Evolutionary conservation across 1,140 invertebrate genomes (phyloP).

Genomic region (Cyphomyrmex costatus): DNA sequence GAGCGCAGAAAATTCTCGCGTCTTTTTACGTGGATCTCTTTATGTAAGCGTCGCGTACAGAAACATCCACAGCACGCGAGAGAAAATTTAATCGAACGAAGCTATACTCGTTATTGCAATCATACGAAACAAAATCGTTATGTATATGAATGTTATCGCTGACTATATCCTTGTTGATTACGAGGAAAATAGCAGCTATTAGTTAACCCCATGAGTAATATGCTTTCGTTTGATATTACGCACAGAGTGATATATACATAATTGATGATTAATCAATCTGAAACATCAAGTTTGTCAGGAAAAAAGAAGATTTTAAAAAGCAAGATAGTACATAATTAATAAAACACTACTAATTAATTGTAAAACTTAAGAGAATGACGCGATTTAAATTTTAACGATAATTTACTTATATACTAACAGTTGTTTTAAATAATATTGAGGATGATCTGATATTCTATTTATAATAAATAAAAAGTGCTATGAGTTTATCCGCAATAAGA

Average conservation of each 20-base stretch:
- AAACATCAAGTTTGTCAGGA: background rate
- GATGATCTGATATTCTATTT: no score
- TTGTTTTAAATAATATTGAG: no score
- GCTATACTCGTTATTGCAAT: background rate
- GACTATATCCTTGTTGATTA: background rate
- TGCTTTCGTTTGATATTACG: background rate
- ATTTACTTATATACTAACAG: no score
- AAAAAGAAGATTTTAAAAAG: background rate
- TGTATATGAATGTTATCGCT: background rate
- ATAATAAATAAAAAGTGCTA: no score
- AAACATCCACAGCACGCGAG: slow-evolving; percentile 6
- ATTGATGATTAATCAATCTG: background rate
- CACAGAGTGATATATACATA: background rate
- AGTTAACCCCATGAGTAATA: slow-evolving; percentile 23
- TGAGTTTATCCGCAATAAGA: no score
- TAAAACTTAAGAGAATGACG: background rate
- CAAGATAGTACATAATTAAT: slow-evolving; percentile 19
- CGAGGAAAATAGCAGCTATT: slow-evolving; percentile 24
- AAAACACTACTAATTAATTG: background rate
- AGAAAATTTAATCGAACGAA: slow-evolving; percentile 12
- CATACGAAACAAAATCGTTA: slow-evolving; percentile 11
- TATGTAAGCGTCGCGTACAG: slow-evolving; percentile 26
- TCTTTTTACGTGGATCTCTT: slow-evolving; percentile 48
- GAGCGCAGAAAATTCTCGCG: slow-evolving; percentile 42
- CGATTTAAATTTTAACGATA: no score